phyloP scores from a whole-genome alignment of 2,797 vertebrate genomes.

The Siniperca scherzeri region DNA sequence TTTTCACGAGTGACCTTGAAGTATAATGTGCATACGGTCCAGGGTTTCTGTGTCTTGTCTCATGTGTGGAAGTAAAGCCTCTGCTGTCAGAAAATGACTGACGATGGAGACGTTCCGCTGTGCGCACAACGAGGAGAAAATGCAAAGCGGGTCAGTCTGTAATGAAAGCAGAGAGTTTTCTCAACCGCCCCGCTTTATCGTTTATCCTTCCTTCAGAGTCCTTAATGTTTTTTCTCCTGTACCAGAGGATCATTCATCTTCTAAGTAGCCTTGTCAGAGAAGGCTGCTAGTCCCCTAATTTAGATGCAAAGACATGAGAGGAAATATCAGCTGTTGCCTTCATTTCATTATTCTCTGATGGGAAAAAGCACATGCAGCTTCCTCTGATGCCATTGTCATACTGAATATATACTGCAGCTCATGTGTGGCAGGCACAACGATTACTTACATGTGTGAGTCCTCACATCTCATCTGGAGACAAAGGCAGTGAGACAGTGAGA shows the following conservation, averaged over 20 bases:
- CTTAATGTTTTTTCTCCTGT: constrained; percentile 62
- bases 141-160: constrained; percentile 52
- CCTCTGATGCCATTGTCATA: not conserved
- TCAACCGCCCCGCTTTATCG: constrained; percentile 32
- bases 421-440: not conserved
- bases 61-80: constrained; percentile 33
- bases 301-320: constrained; percentile 49
- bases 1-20: constrained; percentile 57
- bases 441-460: not conserved
- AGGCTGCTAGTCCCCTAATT: constrained; percentile 48
- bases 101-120: constrained; percentile 19
- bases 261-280: constrained; percentile 57
- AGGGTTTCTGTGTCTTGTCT: constrained; percentile 53
- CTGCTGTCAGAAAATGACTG: constrained; percentile 51
- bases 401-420: not conserved
- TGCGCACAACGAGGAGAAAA: constrained; percentile 14
- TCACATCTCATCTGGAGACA: too few species aligned
- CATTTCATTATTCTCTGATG: constrained; percentile 24
- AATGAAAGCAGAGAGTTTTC: constrained; percentile 48
- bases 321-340: constrained; percentile 43
- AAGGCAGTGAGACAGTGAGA: too few species aligned
- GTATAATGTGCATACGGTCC: constrained; percentile 18
- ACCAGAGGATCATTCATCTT: constrained; percentile 64
- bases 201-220: constrained; percentile 53
- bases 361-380: constrained; percentile 8